Base-by-base conservation (phyloP, 2,888 invertebrate species). In the Strigamia transsilvanica region DNA sequence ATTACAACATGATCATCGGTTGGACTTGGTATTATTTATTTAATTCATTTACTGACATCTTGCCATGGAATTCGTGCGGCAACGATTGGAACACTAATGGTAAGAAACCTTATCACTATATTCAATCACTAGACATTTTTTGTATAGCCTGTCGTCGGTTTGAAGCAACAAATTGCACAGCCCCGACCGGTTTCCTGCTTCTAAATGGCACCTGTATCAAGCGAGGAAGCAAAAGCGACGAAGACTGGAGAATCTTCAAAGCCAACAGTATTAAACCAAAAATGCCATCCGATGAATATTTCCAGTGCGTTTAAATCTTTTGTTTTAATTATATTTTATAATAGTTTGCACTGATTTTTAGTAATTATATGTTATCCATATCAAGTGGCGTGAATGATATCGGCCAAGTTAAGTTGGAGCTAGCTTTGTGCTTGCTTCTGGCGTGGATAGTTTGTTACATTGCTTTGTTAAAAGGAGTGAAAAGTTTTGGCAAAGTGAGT, bases 361-460 rank as follows among this genome's bases (percentile, higher is more conserved):
- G 88, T 84, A 86, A 87, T 81, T 87, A 85, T 83, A 88, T 88
- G 38, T 84, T 88, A 84, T 87, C 86, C 79, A 87, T 88, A 41
- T 86, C 87, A 0, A 85, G 85, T 13, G 88, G 88, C 5, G 84
- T 88, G 6, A 86, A 87, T 79, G 86, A 87, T 78, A 27, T 85
- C 77, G 87, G 87, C 23, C 86, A 85, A 2, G 84, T 89, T 42
- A 86, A 87, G 80, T 90, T 91, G 88, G 91, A 92, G 82, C 90
- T 95, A 89, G 94, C 93, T 4, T 88, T 91, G 4, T 94, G 94
- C 87, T 90, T 95, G 13, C 89, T 94, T 2, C 89, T 92, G 81
- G 94, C 94, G 82, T 95, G 95, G 95, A 87, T 92, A 82, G 93
- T 94, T 84, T 93, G 94, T 27, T 93, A 94, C 86, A 89, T 93